Evolutionary conservation across 2,113 vertebrate species (phyloP), one percentile per base, ranked within the genome.

Genomic region (Hypomesus transpacificus): DNA sequence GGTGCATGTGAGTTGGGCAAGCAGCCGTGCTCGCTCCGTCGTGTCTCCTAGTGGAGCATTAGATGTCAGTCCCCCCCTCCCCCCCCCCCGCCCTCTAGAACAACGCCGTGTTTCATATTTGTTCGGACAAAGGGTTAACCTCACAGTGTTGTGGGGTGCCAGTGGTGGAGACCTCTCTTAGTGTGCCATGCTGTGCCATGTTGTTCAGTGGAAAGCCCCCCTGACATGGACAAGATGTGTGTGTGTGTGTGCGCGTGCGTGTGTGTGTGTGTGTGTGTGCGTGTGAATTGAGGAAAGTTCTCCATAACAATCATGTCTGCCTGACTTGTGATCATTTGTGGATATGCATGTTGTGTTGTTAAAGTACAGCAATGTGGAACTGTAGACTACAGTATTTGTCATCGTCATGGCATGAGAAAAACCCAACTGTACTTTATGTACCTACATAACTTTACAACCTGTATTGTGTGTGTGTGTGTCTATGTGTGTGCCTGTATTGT

Each of bases 381-480:
- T 59, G 11, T 26, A 22, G 0, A 14, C 59, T 16, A 17, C 22
- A 2, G 2, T 26, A 63, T 31, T 64, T 46, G 31, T 34, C 6
- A 34, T 34, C 31, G 31, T 34, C 31, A 34, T 34, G 13, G 2
- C 18, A 22, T n/a, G 16, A 0, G 70, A 5, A 50, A 34, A 28
- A 20, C 31, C 22, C 24, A 0, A 16, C 17, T 20, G 5, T 34
- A 34, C 31, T 34, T 34, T 6, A 2, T 3, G 46, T 64, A 46
- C 39, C 7, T 13, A 46, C 39, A 1, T 46, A 46, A 46, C 39
- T 46, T 46, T 46, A 46, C 39, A 46, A 11, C 39, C 39, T 46
- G 39, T 46, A 46, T 6, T 60, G 31, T 56, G 31, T 66, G 28
- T 68, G 63, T 62, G 58, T 76, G 66, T 52, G 20, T 63, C 16